Evolutionary conservation across 35 echinoderm and acorn worm species (phyloP).

Genomic region (Holothuria glaberrima): DNA sequence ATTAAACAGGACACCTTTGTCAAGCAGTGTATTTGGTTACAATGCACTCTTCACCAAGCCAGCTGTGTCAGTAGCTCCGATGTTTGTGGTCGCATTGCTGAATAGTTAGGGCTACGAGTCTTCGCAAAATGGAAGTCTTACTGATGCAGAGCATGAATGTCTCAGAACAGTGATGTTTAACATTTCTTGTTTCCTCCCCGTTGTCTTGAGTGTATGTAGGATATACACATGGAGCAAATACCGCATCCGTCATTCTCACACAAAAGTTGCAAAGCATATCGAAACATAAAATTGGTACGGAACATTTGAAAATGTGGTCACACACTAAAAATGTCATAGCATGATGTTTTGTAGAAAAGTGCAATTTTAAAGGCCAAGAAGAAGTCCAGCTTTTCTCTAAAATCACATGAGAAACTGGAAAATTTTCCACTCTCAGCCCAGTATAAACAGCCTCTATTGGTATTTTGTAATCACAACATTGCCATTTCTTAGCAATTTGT

Average conservation of each 20-base stretch:
- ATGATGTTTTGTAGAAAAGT: too few relatives aligned
- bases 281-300: conserved; percentile 64
- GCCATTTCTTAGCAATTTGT: too few relatives aligned
- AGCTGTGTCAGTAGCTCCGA: conserved; percentile 82
- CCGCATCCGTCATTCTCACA: conserved; percentile 69
- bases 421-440: too few relatives aligned
- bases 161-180: conserved; percentile 76
- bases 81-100: conserved; percentile 76
- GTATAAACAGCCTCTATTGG: too few relatives aligned
- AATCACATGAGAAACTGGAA: too few relatives aligned
- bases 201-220: conserved; percentile 63
- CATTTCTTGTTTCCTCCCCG: conserved; percentile 72
- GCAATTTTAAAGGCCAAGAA: too few relatives aligned
- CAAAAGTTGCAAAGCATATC: conserved; percentile 45
- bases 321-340: too few relatives aligned
- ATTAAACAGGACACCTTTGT: conserved; percentile 78
- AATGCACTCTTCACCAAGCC: conserved; percentile 98
- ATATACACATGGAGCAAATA: conserved; percentile 77
- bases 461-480: too few relatives aligned
- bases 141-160: neutral
- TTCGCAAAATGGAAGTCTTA: conserved; percentile 25
- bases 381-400: too few relatives aligned
- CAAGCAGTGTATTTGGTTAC: conserved; percentile 93
- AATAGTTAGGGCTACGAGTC: conserved; percentile 76
- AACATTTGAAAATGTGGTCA: too few relatives aligned